These are phyloP conservation scores for Neomonachus schauinslandi DNA, from an alignment of 2,113 vertebrate species.

Conservation along the genomic window DNA sequence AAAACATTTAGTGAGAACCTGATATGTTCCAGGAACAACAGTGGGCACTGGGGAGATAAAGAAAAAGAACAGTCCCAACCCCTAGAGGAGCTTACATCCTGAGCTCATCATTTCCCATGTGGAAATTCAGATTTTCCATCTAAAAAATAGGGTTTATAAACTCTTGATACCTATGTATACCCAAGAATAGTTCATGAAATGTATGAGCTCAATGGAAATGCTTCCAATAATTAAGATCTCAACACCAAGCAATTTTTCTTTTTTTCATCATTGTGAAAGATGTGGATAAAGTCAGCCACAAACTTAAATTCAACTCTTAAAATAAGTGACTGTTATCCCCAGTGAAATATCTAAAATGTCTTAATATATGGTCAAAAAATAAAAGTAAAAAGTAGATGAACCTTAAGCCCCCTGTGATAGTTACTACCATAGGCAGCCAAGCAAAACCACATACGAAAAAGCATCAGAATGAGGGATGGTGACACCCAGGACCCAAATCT, in stretches of 20 bases:
- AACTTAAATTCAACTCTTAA: background rate
- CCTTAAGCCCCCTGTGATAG: background rate
- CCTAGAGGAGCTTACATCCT: background rate
- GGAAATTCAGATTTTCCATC: background rate
- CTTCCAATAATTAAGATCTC: constrained; percentile 43
- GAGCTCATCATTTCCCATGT: background rate
- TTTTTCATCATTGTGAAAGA: background rate
- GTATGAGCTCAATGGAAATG: background rate
- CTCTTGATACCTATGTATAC: background rate
- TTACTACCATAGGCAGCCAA: background rate
- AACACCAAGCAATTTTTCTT: background rate
- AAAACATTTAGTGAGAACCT: constrained; percentile 55
- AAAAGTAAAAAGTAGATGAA: constrained; percentile 30
- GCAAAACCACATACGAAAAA: background rate
- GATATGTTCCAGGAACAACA: constrained; percentile 31
- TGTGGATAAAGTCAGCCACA: background rate
- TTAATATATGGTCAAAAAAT: constrained; percentile 34
- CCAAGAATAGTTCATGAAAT: background rate
- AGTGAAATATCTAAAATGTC: background rate
- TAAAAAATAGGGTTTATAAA: constrained; percentile 19
- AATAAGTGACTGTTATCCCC: background rate
- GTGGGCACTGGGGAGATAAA: background rate
- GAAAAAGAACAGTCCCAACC: background rate
- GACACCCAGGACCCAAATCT: background rate
- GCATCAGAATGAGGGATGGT: background rate